These are phyloP conservation scores for Pimephales promelas DNA, from an alignment of 2,113 vertebrate species.

Conservation along the genomic window DNA sequence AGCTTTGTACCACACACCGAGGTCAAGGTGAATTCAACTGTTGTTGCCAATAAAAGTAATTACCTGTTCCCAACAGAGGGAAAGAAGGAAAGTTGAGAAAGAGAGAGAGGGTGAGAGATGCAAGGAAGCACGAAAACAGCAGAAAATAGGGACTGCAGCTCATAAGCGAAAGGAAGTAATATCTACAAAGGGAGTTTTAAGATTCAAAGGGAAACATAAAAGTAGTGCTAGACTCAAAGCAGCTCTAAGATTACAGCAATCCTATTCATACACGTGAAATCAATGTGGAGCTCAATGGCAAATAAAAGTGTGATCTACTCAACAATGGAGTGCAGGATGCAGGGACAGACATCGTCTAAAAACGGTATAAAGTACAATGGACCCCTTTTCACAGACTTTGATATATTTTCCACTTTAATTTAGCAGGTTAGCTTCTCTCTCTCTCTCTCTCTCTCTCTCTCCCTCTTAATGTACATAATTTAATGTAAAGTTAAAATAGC, in stretches of 20 bases:
- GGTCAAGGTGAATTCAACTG: constrained; percentile 51
- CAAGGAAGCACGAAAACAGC: neutral
- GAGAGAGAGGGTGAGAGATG: constrained; percentile 24
- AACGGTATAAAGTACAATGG: neutral
- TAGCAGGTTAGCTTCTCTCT: neutral
- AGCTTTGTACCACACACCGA: constrained; percentile 33
- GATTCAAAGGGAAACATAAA: constrained; percentile 25
- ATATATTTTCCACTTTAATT: neutral
- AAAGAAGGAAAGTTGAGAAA: constrained; percentile 10
- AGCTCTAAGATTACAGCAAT: constrained; percentile 28
- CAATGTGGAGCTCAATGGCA: constrained; percentile 15
- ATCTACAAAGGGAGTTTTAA: constrained; percentile 26
- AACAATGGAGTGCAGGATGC: constrained; percentile 7
- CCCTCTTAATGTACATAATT: neutral
- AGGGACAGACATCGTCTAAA: neutral
- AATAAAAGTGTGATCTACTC: constrained; percentile 11
- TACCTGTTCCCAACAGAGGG: constrained; percentile 36
- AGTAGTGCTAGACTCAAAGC: neutral
- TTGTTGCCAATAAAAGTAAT: constrained; percentile 50
- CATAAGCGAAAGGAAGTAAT: constrained; percentile 18
- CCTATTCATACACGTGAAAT: constrained; percentile 7
- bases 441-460: neutral
- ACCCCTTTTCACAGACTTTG: neutral
- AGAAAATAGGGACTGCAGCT: neutral
- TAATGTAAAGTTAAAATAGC: neutral